A percentile compares a stretch with the other conserved stretches of the same genome.
phyloP scores from a whole-genome alignment of 2,113 vertebrate species.

The Fukomys damarensis region DNA sequence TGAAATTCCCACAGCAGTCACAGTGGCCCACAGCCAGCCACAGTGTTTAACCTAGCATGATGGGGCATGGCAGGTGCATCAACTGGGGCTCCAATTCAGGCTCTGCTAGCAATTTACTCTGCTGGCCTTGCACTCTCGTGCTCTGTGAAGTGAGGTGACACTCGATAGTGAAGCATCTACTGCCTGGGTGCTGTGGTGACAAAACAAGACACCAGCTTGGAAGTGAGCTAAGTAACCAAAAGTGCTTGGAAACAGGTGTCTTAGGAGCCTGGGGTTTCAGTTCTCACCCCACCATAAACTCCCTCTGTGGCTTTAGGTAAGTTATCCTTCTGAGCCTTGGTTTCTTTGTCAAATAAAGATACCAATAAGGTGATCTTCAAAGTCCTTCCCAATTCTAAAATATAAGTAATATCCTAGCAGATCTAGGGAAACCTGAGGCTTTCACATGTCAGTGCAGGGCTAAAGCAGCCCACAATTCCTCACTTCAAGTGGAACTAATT shows the following conservation, averaged over 20 bases:
- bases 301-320: not conserved
- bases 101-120: not conserved
- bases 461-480: not conserved
- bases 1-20: not conserved
- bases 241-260: not conserved
- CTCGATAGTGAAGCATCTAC: not conserved
- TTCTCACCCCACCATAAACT: not conserved
- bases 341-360: constrained; percentile 4
- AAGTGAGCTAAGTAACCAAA: not conserved
- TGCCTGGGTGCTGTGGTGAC: not conserved
- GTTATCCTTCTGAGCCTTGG: not conserved
- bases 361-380: not conserved
- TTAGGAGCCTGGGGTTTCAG: not conserved
- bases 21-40: not conserved
- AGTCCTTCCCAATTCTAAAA: not conserved
- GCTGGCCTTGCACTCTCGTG: not conserved
- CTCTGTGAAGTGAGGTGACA: not conserved
- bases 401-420: not conserved
- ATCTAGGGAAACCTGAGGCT: not conserved
- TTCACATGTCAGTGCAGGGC: not conserved
- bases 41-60: not conserved
- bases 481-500: not conserved
- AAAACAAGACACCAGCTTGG: not conserved
- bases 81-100: not conserved
- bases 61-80: not conserved